Evolutionary conservation across 2,113 vertebrate species (phyloP), one percentile per base, ranked within the genome.

Genomic region (Odontophorus gujanensis): DNA sequence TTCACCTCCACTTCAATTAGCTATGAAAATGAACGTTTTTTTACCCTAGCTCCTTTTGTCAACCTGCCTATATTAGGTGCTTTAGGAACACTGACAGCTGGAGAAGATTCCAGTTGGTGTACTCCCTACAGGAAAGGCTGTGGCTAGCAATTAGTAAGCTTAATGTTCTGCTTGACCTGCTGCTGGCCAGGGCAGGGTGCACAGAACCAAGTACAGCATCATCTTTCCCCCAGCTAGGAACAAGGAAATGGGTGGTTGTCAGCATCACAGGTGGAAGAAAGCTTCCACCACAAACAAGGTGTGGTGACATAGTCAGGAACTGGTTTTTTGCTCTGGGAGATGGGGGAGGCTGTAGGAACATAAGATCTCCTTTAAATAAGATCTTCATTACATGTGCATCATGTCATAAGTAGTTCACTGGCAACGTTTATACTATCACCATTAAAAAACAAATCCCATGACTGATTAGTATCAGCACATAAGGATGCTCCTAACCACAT

Each of bases 1-100:
- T 82, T 87, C 20, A 38, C 34, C 74, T 91, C 57, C 53, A 71
- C 40, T 80, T 81, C 85, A 87, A 80, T 90, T 92, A 91, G 42
- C 65, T 55, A 72, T 45, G 65, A 73, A 77, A 93, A 90, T 48
- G 2, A 40, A 40, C 12, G 13, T 9, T 66, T 81, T 78, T 20
- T 20, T 47, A 6, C 51, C 30, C 62, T 28, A n/a, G 72, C 57
- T 85, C 28, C 28, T 78, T 83, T 87, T 55, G 58, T 63, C 43
- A 78, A 45, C 20, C 45, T 28, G 40, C 42, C 58, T 91, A 12
- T 65, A 73, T 65, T 38, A 81, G 45, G 77, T 65, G 68, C 32
- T 74, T 74, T 50, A 79, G 32, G 19, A 87, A 85, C 47, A 81
- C 8, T 2, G 1, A 34, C 7, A 14, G 36, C 67, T 77, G 59